phyloP scores from a whole-genome alignment of 2,888 invertebrate genomes.

The Mythimna loreyi region DNA sequence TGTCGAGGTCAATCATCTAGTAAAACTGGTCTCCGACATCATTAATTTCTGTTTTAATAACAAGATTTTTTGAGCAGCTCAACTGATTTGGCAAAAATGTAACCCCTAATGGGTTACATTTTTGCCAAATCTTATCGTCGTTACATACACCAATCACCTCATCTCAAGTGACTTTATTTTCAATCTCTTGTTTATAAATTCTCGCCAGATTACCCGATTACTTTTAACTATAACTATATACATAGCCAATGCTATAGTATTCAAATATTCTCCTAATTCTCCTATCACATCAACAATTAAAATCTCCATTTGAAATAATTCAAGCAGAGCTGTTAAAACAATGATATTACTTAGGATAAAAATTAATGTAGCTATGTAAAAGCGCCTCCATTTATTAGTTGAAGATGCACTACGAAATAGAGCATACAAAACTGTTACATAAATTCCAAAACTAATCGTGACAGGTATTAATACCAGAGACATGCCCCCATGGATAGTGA shows the following conservation, averaged over 20 bases:
- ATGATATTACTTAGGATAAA: conserved; percentile 19
- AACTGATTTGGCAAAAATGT: background rate
- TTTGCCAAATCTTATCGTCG: too few relatives aligned
- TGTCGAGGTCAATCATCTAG: background rate
- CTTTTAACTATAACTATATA: conserved; percentile 20
- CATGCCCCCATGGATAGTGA: background rate
- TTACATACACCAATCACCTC: background rate
- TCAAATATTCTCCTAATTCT: conserved; percentile 7
- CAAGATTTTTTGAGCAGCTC: background rate
- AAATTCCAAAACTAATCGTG: background rate
- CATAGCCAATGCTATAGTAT: conserved; percentile 6
- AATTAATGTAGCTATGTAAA: conserved; percentile 31
- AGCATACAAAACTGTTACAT: background rate
- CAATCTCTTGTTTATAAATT: conserved; percentile 20
- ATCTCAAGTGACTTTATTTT: background rate
- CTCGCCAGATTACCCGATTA: conserved; percentile 22
- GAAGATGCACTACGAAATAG: background rate
- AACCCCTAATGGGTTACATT: too few relatives aligned
- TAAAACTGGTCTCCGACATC: background rate
- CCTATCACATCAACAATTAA: background rate
- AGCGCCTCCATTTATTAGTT: background rate
- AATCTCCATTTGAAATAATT: background rate
- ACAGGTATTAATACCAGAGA: background rate
- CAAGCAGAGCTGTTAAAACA: background rate
- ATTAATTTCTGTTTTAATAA: background rate